Conservation (phyloP, 1,140 invertebrate genomes). For the Aphelinus atriplicis region DNA sequence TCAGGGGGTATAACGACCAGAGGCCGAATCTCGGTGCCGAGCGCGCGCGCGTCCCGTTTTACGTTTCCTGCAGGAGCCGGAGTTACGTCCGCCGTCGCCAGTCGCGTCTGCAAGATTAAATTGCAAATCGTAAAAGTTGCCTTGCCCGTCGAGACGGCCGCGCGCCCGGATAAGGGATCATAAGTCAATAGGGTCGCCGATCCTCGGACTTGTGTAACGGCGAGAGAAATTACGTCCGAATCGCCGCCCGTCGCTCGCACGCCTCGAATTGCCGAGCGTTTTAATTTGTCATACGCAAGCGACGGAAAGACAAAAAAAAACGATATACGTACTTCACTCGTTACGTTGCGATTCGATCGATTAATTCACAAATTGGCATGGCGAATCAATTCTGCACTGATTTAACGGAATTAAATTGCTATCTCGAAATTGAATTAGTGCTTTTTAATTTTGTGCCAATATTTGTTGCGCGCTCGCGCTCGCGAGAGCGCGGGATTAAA, state of each 20-base stretch:
- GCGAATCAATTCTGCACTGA: too few species aligned
- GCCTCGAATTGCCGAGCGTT: background rate
- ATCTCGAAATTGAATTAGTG: too few species aligned
- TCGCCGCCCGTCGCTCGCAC: background rate
- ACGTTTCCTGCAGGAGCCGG: slow-evolving; percentile 18
- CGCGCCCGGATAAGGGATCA: slow-evolving; percentile 7
- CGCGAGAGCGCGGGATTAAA: too few species aligned
- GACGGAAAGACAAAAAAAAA: too few species aligned
- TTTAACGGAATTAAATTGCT: too few species aligned
- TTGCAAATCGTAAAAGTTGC: slow-evolving; percentile 40
- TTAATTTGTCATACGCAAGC: background rate
- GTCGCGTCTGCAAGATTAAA: slow-evolving; percentile 17
- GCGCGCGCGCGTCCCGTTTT: slow-evolving; percentile 28
- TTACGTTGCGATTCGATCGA: too few species aligned
- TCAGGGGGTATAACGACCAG: background rate
- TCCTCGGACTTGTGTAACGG: slow-evolving; percentile 4
- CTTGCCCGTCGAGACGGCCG: background rate
- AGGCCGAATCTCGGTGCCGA: too few species aligned
- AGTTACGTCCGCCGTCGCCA: slow-evolving; percentile 29
- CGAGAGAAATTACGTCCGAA: slow-evolving; percentile 10
- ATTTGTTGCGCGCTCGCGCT: too few species aligned
- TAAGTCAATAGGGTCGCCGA: slow-evolving; percentile 28
- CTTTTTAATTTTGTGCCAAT: too few species aligned
- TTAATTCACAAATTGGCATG: too few species aligned
- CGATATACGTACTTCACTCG: background rate